These are phyloP conservation scores for Platorchestia sp. DNA, from an alignment of 1,140 invertebrate species.

Conservation along the genomic window DNA sequence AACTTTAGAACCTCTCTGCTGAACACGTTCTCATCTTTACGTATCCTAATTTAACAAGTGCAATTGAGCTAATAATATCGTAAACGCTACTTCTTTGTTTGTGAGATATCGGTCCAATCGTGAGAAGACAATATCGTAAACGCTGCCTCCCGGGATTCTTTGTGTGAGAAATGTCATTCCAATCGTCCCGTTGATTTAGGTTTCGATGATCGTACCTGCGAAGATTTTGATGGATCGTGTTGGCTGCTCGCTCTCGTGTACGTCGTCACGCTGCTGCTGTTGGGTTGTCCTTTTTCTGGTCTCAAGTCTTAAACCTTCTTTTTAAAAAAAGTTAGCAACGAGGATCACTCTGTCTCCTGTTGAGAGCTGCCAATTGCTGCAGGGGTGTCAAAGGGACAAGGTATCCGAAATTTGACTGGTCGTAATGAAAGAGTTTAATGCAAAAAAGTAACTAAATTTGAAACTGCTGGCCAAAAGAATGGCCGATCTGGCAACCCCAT, in stretches of 20 bases:
- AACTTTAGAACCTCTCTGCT: neutral
- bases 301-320: too few relatives aligned
- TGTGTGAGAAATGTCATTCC: neutral
- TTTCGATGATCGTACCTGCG: neutral
- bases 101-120: neutral
- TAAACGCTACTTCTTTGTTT: neutral
- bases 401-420: too few relatives aligned
- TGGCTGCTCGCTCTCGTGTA: neutral
- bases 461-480: too few relatives aligned
- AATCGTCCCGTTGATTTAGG: neutral
- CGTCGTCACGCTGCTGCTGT: neutral
- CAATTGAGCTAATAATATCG: neutral
- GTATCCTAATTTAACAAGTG: neutral
- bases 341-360: too few relatives aligned
- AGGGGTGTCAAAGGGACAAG: too few relatives aligned
- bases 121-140: neutral
- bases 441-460: too few relatives aligned
- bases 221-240: neutral
- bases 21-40: neutral
- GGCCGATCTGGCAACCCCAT: too few relatives aligned
- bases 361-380: too few relatives aligned
- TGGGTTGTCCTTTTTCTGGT: too few relatives aligned
- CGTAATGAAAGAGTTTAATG: too few relatives aligned
- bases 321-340: too few relatives aligned
- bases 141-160: neutral